These are phyloP conservation scores for Diachasmimorpha longicaudata DNA, from an alignment of 1,140 invertebrate species.

Conservation along the genomic window DNA sequence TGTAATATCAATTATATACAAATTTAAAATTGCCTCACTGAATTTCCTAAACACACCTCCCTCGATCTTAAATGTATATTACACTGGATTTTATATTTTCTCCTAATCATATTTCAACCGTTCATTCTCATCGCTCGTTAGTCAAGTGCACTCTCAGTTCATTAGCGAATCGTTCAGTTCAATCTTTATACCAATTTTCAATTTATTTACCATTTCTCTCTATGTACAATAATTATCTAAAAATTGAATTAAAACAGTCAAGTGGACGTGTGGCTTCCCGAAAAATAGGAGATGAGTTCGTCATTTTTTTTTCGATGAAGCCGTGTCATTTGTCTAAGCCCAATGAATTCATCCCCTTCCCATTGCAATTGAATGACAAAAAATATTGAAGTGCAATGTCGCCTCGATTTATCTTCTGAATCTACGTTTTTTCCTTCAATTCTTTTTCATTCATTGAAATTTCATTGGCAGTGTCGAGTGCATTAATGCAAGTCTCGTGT, in stretches of 20 bases:
- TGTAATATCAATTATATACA: conserved; percentile 59
- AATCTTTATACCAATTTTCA: not conserved
- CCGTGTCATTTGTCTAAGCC: not conserved
- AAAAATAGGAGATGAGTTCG: not conserved
- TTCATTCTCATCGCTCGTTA: not conserved
- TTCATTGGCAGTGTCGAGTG: conserved; percentile 10
- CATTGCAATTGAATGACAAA: not conserved
- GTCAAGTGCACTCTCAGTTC: not conserved
- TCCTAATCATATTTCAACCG: not conserved
- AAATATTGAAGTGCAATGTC: not conserved
- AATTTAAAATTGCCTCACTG: conserved; percentile 52
- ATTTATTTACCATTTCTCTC: conserved; percentile 11
- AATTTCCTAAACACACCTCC: conserved; percentile 21
- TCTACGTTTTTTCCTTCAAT: not conserved
- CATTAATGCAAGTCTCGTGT: conserved; percentile 1
- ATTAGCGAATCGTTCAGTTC: not conserved
- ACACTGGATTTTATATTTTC: conserved; percentile 23
- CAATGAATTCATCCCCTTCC: not conserved
- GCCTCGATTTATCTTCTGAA: not conserved
- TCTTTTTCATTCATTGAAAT: not conserved
- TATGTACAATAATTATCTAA: conserved; percentile 25
- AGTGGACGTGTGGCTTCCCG: not conserved
- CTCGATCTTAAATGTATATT: conserved; percentile 28
- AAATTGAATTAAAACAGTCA: conserved; percentile 21
- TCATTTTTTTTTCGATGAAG: not conserved